These are phyloP conservation scores for Melipona quadrifasciata DNA, from an alignment of 1,140 invertebrate genomes.

Conservation along the genomic window DNA sequence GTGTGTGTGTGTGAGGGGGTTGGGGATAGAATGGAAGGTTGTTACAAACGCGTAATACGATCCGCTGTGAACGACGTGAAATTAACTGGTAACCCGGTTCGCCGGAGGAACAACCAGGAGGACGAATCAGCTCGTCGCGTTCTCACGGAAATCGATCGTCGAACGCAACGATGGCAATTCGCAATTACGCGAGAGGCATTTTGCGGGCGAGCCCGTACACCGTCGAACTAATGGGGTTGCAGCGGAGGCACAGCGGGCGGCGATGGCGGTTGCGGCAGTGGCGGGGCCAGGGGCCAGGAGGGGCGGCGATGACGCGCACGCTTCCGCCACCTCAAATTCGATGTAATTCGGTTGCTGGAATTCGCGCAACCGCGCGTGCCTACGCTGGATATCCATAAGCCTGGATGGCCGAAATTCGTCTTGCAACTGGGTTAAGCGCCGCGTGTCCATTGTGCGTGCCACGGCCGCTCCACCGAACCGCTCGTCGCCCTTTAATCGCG, in stretches of 20 bases:
- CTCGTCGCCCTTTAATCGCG: conserved; percentile 22
- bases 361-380: conserved; percentile 25
- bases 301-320: conserved; percentile 41
- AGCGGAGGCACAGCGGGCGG: no score
- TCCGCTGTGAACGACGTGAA: conserved; percentile 9
- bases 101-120: neutral
- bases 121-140: neutral
- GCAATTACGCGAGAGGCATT: conserved; percentile 47
- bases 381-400: conserved; percentile 27
- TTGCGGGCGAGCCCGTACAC: conserved; percentile 13
- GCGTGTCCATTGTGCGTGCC: neutral
- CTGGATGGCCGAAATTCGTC: conserved; percentile 33
- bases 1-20: no score
- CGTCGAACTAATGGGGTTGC: conserved; percentile 8
- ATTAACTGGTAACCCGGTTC: conserved; percentile 27
- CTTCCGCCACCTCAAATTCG: conserved; percentile 47
- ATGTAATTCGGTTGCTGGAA: conserved; percentile 54
- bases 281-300: neutral
- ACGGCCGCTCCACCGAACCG: neutral
- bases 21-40: neutral
- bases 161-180: conserved; percentile 38
- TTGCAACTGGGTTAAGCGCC: conserved; percentile 56
- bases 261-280: no score
- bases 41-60: conserved; percentile 29
- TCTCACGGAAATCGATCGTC: conserved; percentile 37